Base-by-base conservation (phyloP, 35 echinoderm and acorn worm species). In the Eucidaris tribuloides region DNA sequence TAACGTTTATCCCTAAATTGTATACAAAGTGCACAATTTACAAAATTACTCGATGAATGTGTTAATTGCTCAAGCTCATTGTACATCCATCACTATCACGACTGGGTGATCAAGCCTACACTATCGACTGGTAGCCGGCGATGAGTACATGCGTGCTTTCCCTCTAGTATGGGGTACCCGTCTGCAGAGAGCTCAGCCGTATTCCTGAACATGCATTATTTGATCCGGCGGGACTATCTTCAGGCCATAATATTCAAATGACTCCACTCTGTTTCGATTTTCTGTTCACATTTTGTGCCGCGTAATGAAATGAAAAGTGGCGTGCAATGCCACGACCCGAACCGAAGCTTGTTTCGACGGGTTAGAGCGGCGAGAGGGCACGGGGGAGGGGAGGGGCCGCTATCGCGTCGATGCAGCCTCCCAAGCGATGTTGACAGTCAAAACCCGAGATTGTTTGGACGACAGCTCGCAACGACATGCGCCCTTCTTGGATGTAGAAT, bases 211-310 rank as follows among this genome's bases (percentile, higher is more conserved):
- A 74, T 74, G 68, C 68, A 25, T 74, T 74, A 36, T 36, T 74
- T 44, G 41, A 33, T 41, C 68, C 41, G 38, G 2, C 68, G 68
- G 68, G 68, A 74, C 2, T 41, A 0, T 27, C 68, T 36, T 74
- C 15, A n/a, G 68, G 68, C 35, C 18, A 18, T 74, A 33, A 74
- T 44, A 74, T 33, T 74, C 68, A 74, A 74, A 74, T 25, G 68
- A 74, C 68, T 74, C 68, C 68, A 74, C 37, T 74, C 41, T 7
- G 15, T 74, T 74, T 74, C 68, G 68, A 74, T 74, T 74, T 74
- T 74, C 35, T 44, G 0, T 74, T 74, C 15, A 7, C 41, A 19
- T 41, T 74, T 40, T 27, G 9, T 44, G 35, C 24, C 23, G 61
- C 7, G 37, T 64, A 2, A 14, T 27, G 24, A 32, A 27, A 64